Percentiles rank a stretch among this genome's conserved stretches.
These are phyloP conservation scores for Apodemia mormo DNA, from an alignment of 2,888 invertebrate genomes.

Conservation along the genomic window DNA sequence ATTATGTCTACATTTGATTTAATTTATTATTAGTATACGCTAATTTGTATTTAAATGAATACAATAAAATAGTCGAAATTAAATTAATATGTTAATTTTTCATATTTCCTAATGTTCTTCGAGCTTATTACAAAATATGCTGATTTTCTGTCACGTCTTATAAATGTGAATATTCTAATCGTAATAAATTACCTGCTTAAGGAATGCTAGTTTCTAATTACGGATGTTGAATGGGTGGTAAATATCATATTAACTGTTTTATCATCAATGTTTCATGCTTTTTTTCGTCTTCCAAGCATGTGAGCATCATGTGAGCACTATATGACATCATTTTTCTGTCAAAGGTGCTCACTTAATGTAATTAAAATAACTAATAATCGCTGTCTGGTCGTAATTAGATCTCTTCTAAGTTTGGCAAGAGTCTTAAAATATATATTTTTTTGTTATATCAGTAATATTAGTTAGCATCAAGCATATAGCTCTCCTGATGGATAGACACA, in stretches of 20 bases:
- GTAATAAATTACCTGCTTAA: slow-evolving; percentile 7
- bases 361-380: too few relatives aligned
- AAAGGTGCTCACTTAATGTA: too few relatives aligned
- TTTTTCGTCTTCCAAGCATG: too few relatives aligned
- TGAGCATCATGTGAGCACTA: neutral
- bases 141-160: slow-evolving; percentile 8
- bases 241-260: neutral
- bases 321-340: neutral
- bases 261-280: neutral
- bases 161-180: slow-evolving; percentile 1
- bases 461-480: too few relatives aligned
- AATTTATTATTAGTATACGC: slow-evolving; percentile 5
- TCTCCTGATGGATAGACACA: too few relatives aligned
- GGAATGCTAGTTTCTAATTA: slow-evolving; percentile 1
- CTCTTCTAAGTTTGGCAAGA: too few relatives aligned
- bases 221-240: neutral
- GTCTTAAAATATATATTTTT: too few relatives aligned
- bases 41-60: neutral
- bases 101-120: slow-evolving; percentile 16
- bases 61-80: slow-evolving; percentile 18
- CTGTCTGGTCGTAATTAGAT: too few relatives aligned
- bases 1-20: slow-evolving; percentile 5
- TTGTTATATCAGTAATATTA: too few relatives aligned
- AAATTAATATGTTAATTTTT: slow-evolving; percentile 24
- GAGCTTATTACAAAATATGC: neutral